Percentiles rank a stretch among this genome's conserved stretches.
These are phyloP conservation scores for Drosophila borealis DNA, from an alignment of 2,888 invertebrate genomes.

Conservation along the genomic window DNA sequence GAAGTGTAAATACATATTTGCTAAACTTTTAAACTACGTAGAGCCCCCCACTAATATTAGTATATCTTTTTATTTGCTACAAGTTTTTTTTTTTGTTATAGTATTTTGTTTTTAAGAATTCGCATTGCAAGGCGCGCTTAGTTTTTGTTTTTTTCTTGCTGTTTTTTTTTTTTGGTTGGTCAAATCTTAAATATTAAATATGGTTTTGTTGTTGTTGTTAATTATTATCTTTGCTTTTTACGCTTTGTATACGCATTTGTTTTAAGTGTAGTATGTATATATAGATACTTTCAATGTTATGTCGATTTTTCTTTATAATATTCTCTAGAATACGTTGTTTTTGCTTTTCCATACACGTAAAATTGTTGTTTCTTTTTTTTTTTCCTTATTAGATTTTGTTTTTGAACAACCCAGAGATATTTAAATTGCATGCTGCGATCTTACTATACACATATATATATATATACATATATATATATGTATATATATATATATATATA, in stretches of 20 bases:
- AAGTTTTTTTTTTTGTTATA: slow-evolving; percentile 3
- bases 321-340: slow-evolving; percentile 30
- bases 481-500: slow-evolving; percentile 21
- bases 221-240: slow-evolving; percentile 46
- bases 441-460: slow-evolving; percentile 22
- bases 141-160: slow-evolving; percentile 36
- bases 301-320: slow-evolving; percentile 46
- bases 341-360: slow-evolving; percentile 53
- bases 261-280: slow-evolving; percentile 22
- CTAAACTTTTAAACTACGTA: slow-evolving; percentile 32
- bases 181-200: slow-evolving; percentile 63
- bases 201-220: slow-evolving; percentile 19
- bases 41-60: slow-evolving; percentile 19
- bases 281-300: slow-evolving; percentile 36
- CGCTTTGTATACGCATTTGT: slow-evolving; percentile 47
- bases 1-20: slow-evolving; percentile 48
- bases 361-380: slow-evolving; percentile 25
- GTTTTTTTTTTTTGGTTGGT: slow-evolving; percentile 47
- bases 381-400: slow-evolving; percentile 24
- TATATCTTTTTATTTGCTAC: slow-evolving; percentile 14
- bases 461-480: slow-evolving; percentile 1
- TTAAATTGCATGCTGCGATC: slow-evolving; percentile 48
- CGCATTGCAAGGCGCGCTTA: slow-evolving; percentile 39
- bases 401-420: slow-evolving; percentile 58
- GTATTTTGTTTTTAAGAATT: slow-evolving; percentile 19